Evolutionary conservation across 2,888 invertebrate genomes (phyloP).

Genomic region (Esperia sulphurella): DNA sequence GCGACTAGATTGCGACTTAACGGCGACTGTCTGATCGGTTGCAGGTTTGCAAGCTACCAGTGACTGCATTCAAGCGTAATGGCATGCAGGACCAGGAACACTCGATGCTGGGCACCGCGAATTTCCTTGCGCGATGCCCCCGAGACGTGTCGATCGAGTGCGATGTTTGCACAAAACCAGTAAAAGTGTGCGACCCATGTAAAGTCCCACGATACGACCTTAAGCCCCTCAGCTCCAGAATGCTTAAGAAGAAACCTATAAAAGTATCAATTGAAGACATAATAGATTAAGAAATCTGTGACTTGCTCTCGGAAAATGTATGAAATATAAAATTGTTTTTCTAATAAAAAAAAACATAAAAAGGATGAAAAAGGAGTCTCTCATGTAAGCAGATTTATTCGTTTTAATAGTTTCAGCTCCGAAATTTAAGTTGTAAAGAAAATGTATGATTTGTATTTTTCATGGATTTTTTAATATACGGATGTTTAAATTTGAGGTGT

Average conservation of each 20-base stretch:
- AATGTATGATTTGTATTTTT: too few relatives aligned
- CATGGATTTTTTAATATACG: too few relatives aligned
- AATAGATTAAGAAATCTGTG: slow-evolving; percentile 23
- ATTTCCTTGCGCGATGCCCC: slow-evolving; percentile 55
- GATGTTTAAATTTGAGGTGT: too few relatives aligned
- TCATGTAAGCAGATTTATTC: not conserved
- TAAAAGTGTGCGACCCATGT: slow-evolving; percentile 48
- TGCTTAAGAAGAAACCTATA: slow-evolving; percentile 50
- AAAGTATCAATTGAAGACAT: slow-evolving; percentile 54
- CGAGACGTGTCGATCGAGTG: slow-evolving; percentile 58
- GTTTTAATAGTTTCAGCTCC: not conserved
- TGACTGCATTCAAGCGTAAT: slow-evolving; percentile 68
- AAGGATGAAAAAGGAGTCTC: not conserved
- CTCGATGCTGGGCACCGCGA: slow-evolving; percentile 56
- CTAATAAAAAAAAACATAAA: not conserved
- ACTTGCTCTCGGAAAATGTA: too few relatives aligned
- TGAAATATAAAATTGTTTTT: too few relatives aligned
- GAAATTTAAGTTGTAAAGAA: too few relatives aligned
- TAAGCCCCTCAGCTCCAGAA: slow-evolving; percentile 25
- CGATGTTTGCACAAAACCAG: slow-evolving; percentile 32
- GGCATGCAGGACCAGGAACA: slow-evolving; percentile 72
- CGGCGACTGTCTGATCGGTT: slow-evolving; percentile 53
- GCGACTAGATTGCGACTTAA: slow-evolving; percentile 26
- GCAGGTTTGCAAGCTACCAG: slow-evolving; percentile 64
- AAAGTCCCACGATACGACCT: slow-evolving; percentile 47